Percentiles rank a stretch among this genome's conserved stretches.
Evolutionary conservation across 2,797 vertebrate genomes (phyloP).

Genomic region (Xenentodon cancila): DNA sequence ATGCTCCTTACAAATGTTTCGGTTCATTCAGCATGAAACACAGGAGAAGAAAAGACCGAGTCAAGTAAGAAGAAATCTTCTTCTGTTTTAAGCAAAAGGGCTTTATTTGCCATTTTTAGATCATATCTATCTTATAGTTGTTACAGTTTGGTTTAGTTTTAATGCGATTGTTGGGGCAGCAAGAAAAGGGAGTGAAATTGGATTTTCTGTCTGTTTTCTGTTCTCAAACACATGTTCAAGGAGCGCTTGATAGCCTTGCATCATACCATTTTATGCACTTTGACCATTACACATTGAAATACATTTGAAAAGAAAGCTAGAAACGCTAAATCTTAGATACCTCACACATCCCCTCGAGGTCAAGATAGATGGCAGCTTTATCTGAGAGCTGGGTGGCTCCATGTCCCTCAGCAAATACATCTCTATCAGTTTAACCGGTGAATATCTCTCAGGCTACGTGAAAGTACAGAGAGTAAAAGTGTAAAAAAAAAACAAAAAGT

Average conservation of each 20-base stretch:
- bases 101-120: no score
- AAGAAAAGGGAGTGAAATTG: constrained; percentile 1
- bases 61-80: no score
- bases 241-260: constrained; percentile 36
- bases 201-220: constrained; percentile 22
- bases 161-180: background rate
- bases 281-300: constrained; percentile 36
- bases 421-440: constrained; percentile 48
- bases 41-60: no score
- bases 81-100: no score
- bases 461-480: constrained; percentile 44
- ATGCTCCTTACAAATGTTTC: no score
- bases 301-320: constrained; percentile 45
- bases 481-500: constrained; percentile 30
- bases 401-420: constrained; percentile 48
- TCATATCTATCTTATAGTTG: no score
- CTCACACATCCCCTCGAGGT: constrained; percentile 34
- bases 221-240: constrained; percentile 27
- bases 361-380: constrained; percentile 48
- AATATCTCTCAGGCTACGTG: constrained; percentile 58
- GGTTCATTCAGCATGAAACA: no score
- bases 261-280: constrained; percentile 31
- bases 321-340: constrained; percentile 44
- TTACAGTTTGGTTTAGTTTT: background rate
- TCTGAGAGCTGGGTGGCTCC: constrained; percentile 43